Percentiles rank a stretch among this genome's conserved stretches.
phyloP scores from a whole-genome alignment of 2,113 vertebrate species.

The Paracanthobrama guichenoti region DNA sequence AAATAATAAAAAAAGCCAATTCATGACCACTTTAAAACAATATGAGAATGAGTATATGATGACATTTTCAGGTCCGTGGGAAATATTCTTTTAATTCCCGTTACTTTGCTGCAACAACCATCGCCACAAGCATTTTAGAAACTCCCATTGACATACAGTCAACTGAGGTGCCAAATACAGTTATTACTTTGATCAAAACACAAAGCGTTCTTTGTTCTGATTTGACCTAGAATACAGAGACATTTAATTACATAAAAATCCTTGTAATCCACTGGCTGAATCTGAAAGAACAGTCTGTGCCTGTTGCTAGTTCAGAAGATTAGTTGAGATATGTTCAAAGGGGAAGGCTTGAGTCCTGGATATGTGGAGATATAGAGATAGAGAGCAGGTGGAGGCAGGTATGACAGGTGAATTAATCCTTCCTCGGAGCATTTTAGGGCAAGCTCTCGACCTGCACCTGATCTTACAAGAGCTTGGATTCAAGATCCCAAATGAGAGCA shows the following conservation, averaged over 20 bases:
- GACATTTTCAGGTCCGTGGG: background rate
- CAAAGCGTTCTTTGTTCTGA: constrained; percentile 43
- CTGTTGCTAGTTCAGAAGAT: constrained; percentile 13
- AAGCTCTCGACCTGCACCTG: constrained; percentile 28
- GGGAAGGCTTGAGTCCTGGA: constrained; percentile 38
- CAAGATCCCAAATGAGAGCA: background rate
- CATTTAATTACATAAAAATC: constrained; percentile 43
- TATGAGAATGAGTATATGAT: background rate
- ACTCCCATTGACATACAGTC: background rate
- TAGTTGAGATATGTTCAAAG: constrained; percentile 43
- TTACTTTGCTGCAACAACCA: background rate
- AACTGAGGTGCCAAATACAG: background rate
- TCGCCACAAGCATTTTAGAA: constrained; percentile 7
- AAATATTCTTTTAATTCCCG: background rate
- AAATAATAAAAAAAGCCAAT: too few species aligned
- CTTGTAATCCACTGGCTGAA: constrained; percentile 51
- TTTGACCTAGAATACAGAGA: constrained; percentile 20
- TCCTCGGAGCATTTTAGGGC: constrained; percentile 15
- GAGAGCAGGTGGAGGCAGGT: constrained; percentile 47
- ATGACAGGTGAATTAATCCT: constrained; percentile 48
- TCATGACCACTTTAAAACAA: background rate
- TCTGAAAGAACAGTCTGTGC: constrained; percentile 26
- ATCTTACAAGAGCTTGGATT: constrained; percentile 4
- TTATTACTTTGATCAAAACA: constrained; percentile 28
- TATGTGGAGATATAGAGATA: constrained; percentile 16